phyloP scores from a whole-genome alignment of 2,797 vertebrate species.

The Sebastes hopkinsi region DNA sequence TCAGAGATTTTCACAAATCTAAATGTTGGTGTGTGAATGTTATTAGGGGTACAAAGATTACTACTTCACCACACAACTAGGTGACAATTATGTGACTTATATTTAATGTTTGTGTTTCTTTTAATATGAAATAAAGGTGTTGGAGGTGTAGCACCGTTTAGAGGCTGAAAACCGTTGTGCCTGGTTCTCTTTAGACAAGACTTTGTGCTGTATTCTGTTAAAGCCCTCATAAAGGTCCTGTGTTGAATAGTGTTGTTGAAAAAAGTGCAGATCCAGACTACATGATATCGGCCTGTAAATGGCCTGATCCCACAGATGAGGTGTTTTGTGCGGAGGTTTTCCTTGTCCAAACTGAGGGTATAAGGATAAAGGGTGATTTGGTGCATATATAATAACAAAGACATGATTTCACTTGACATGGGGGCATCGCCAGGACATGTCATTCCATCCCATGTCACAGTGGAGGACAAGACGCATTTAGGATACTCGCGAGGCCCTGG shows the following conservation, averaged over 20 bases:
- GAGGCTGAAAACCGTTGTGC: background rate
- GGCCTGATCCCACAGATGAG: background rate
- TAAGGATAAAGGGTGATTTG: background rate
- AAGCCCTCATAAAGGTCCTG: background rate
- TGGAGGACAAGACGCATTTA: background rate
- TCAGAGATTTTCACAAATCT: constrained; percentile 18
- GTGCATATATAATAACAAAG: background rate
- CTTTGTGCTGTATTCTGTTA: background rate
- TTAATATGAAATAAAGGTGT: background rate
- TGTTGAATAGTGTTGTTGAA: background rate
- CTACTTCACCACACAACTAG: background rate
- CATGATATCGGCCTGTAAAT: background rate
- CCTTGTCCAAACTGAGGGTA: background rate
- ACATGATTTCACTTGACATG: background rate
- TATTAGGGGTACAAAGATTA: background rate
- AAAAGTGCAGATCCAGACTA: background rate
- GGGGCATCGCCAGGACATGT: background rate
- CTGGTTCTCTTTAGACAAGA: background rate
- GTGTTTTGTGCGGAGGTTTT: background rate
- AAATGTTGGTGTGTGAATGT: background rate
- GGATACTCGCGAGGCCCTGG: background rate
- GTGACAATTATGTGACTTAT: background rate
- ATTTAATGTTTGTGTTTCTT: background rate
- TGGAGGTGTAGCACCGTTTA: background rate
- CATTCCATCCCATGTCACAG: background rate